phyloP scores from a whole-genome alignment of 2,888 invertebrate species.

The Nephrotoma flavescens region DNA sequence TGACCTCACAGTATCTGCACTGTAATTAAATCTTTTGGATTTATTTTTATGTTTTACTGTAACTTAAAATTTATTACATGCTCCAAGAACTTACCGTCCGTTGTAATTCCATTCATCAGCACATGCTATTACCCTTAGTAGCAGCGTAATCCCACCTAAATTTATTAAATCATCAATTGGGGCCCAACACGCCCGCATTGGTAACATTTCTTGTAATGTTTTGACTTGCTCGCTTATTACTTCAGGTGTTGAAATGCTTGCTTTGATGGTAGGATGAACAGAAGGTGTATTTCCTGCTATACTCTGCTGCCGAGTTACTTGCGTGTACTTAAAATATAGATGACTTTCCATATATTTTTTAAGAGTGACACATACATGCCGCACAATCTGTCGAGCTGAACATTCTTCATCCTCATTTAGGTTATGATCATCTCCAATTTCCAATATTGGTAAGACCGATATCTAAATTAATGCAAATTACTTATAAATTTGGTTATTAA shows the following conservation, averaged over 20 bases:
- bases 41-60: neutral
- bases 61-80: neutral
- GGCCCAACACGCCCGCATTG: slow-evolving; percentile 66
- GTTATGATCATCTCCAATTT: slow-evolving; percentile 52
- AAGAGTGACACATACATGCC: slow-evolving; percentile 80
- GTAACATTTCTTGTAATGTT: slow-evolving; percentile 58
- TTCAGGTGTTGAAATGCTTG: slow-evolving; percentile 54
- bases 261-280: slow-evolving; percentile 34
- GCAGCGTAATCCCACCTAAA: slow-evolving; percentile 65
- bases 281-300: slow-evolving; percentile 23
- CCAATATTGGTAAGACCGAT: slow-evolving; percentile 69
- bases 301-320: slow-evolving; percentile 44
- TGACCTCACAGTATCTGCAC: slow-evolving; percentile 66
- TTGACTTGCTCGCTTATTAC: slow-evolving; percentile 79
- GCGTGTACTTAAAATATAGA: slow-evolving; percentile 61
- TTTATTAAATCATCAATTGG: slow-evolving; percentile 79
- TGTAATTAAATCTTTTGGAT: slow-evolving; percentile 21
- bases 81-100: slow-evolving; percentile 41
- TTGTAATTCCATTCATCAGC: slow-evolving; percentile 87
- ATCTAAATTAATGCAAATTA: slow-evolving; percentile 35
- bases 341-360: slow-evolving; percentile 88
- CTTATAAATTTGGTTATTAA: neutral
- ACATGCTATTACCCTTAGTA: slow-evolving; percentile 75
- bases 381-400: slow-evolving; percentile 76
- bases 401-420: slow-evolving; percentile 78